Evolutionary conservation across 2,113 vertebrate species (phyloP), one percentile per base, ranked within the genome.

Genomic region (Onychostruthus taczanowskii): DNA sequence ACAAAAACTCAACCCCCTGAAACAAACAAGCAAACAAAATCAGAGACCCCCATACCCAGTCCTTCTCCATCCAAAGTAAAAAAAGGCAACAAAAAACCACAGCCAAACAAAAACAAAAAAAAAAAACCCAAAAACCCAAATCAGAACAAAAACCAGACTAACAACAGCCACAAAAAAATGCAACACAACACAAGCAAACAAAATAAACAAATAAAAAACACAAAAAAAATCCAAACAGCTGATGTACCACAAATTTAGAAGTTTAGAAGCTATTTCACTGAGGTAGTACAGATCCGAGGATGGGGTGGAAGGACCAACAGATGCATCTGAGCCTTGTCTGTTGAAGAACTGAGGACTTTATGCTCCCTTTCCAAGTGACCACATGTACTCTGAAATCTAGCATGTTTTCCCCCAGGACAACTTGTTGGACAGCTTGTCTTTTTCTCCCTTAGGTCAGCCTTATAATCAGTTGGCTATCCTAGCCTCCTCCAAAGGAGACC

Each of bases 381-480:
- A 30, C 24, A 12, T 4, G 11, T 69, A 33, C 5, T 31, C 53
- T 85, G 74, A 87, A 82, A 66, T 70, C 7, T 10, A 31, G 14
- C 14, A 5, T 1, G 1, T 37, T 53, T 90, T 6, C 16, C 6
- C 88, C 16, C 6, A 12, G 58, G 30, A 35, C 16, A 50, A 9
- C 37, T 70, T 75, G 20, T 75, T 50, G 58, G 43, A 68, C 37
- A 47, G 13, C 12, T 23, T 85, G 24, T 31, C 70, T 86, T 83
- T 90, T 79, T 96, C 39, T 83, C 9, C 79, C 94, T 67, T 97
- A 99, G 99, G 99, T 98, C 99, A 99, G 97, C 99, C 99, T 67
- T 99, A 99, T 96, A 99, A 99, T 98, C 99, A 99, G 97, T 98
- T 99, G 98, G 99, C 99, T 97, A 99, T 99, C 97, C 96, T 99